Conservation (phyloP, 2,888 invertebrate species). For the Acronicta psi region DNA sequence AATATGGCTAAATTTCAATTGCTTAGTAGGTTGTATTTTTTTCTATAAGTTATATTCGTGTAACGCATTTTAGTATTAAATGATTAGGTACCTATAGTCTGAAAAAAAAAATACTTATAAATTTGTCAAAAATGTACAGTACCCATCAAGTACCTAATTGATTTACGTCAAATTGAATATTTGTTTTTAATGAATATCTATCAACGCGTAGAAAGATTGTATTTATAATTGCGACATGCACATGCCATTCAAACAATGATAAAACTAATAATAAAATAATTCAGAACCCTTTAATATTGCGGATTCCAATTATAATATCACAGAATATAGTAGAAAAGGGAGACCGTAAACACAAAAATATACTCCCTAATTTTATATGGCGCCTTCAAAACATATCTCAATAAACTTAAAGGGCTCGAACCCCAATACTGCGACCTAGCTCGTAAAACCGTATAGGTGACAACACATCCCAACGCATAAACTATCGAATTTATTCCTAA, state of each 20-base stretch:
- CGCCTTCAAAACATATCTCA: constrained; percentile 62
- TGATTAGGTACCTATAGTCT: no score
- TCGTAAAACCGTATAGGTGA: constrained; percentile 75
- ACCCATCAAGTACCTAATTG: no score
- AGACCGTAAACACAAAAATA: constrained; percentile 52
- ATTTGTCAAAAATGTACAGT: no score
- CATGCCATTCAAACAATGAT: neutral
- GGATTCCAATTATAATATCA: constrained; percentile 19
- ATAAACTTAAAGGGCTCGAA: constrained; percentile 67
- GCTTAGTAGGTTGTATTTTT: no score
- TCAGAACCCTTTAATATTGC: constrained; percentile 22
- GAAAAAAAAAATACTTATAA: no score
- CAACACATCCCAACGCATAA: constrained; percentile 71
- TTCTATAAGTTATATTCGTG: no score
- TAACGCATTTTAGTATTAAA: no score
- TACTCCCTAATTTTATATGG: constrained; percentile 62
- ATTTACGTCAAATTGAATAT: no score
- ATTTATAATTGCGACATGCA: no score
- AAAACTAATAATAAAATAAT: constrained; percentile 20
- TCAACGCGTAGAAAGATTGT: no score
- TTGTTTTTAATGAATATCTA: no score
- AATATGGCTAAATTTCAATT: no score
- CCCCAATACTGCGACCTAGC: constrained; percentile 62
- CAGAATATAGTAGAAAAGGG: constrained; percentile 42
- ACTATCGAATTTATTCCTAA: constrained; percentile 76